Evolutionary conservation across 2,797 vertebrate genomes (phyloP).

Genomic region (Gambusia yucatana): DNA sequence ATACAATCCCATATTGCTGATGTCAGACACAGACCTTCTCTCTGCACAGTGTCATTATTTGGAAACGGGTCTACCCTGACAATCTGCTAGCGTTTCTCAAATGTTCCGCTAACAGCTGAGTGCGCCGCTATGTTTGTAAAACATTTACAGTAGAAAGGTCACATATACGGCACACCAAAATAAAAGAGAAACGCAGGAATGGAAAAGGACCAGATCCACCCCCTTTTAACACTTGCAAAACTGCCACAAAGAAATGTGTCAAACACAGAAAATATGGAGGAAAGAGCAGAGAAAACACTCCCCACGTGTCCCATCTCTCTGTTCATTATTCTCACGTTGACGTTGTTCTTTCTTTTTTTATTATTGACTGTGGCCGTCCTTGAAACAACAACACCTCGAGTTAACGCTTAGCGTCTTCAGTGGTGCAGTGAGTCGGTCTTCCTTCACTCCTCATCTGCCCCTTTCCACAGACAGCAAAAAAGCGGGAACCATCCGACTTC

Average conservation of each 20-base stretch:
- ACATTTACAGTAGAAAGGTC: conserved; percentile 32
- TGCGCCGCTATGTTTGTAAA: conserved; percentile 36
- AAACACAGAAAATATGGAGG: conserved; percentile 42
- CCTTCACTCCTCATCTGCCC: conserved; percentile 60
- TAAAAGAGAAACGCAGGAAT: conserved; percentile 48
- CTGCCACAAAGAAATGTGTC: conserved; percentile 53
- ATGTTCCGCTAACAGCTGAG: conserved; percentile 31
- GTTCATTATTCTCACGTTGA: conserved; percentile 44
- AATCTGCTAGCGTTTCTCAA: conserved; percentile 35
- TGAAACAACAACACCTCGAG: conserved; percentile 37
- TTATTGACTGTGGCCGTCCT: conserved; percentile 23
- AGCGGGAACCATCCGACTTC: conserved; percentile 65
- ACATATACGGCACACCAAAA: conserved; percentile 42
- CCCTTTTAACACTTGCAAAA: conserved; percentile 49
- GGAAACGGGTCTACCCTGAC: conserved; percentile 38
- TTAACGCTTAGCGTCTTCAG: conserved; percentile 19
- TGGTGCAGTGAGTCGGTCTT: conserved; percentile 22
- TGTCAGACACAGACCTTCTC: conserved; percentile 50
- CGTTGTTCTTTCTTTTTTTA: conserved; percentile 14
- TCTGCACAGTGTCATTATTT: conserved; percentile 43
- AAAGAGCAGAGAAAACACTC: conserved; percentile 32
- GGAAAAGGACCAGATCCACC: conserved; percentile 44
- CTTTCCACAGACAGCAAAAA: conserved; percentile 62
- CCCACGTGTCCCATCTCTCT: conserved; percentile 55
- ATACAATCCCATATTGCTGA: conserved; percentile 58